Conservation (phyloP, 2,797 vertebrate genomes). For the Heliangelus exortis region DNA sequence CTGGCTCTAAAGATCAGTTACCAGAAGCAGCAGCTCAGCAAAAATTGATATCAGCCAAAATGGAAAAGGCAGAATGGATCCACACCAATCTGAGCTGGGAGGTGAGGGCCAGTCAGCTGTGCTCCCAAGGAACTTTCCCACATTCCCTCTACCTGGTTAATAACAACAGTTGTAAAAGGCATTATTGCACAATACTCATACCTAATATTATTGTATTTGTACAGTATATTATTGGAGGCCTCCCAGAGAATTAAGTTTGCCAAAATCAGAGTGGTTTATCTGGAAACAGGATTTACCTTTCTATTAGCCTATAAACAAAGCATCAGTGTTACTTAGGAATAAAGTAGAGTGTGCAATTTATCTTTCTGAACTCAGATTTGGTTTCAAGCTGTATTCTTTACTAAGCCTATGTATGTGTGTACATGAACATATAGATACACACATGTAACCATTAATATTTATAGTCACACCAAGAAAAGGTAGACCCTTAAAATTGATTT, state of each 20-base stretch:
- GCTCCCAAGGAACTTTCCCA: neutral
- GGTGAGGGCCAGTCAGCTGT: neutral
- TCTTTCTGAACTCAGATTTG: neutral
- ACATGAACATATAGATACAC: neutral
- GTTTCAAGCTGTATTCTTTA: neutral
- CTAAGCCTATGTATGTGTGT: neutral
- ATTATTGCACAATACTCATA: neutral
- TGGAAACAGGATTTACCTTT: neutral
- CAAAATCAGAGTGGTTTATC: neutral
- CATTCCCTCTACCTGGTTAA: neutral
- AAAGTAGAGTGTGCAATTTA: neutral
- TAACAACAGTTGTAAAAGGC: neutral
- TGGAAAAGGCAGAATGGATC: neutral
- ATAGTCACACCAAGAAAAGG: neutral
- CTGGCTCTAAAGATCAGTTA: neutral
- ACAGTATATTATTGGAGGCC: neutral
- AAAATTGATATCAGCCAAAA: neutral
- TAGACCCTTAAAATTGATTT: neutral
- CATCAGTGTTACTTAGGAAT: neutral
- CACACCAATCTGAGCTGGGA: neutral
- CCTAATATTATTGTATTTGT: neutral
- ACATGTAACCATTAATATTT: neutral
- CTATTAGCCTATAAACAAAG: slow-evolving; percentile 19
- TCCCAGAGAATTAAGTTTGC: neutral
- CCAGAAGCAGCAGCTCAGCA: neutral